These are phyloP conservation scores for Ascaphus truei DNA, from an alignment of 2,113 vertebrate species.

Conservation along the genomic window DNA sequence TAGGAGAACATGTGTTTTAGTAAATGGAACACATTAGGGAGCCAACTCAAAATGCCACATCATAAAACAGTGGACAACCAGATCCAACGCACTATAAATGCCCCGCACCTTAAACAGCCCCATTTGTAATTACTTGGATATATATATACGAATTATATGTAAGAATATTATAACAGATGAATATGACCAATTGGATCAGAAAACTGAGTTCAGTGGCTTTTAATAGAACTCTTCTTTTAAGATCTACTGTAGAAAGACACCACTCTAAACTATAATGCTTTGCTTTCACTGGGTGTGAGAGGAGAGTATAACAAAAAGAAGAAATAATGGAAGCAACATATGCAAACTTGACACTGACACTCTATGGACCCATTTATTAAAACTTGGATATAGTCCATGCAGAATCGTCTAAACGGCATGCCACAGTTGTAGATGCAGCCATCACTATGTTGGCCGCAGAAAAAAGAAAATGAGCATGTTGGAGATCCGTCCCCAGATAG, in stretches of 20 bases:
- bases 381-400: too few relatives aligned
- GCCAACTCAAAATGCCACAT: background rate
- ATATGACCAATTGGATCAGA: background rate
- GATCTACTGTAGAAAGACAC: background rate
- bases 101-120: background rate
- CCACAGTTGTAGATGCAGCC: too few relatives aligned
- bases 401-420: too few relatives aligned
- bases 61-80: background rate
- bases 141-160: background rate
- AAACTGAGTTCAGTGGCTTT: background rate
- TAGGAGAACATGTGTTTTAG: background rate
- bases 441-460: too few relatives aligned
- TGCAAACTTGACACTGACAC: too few relatives aligned
- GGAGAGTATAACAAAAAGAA: background rate
- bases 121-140: too few relatives aligned
- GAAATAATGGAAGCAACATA: too few relatives aligned
- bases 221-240: background rate
- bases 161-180: background rate
- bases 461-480: too few relatives aligned
- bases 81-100: background rate
- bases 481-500: too few relatives aligned
- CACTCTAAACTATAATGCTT: background rate
- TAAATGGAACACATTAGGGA: conserved; percentile 1
- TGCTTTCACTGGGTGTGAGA: background rate
- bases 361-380: too few relatives aligned